phyloP scores from a whole-genome alignment of 2,113 vertebrate species.

The Apodemus sylvaticus region DNA sequence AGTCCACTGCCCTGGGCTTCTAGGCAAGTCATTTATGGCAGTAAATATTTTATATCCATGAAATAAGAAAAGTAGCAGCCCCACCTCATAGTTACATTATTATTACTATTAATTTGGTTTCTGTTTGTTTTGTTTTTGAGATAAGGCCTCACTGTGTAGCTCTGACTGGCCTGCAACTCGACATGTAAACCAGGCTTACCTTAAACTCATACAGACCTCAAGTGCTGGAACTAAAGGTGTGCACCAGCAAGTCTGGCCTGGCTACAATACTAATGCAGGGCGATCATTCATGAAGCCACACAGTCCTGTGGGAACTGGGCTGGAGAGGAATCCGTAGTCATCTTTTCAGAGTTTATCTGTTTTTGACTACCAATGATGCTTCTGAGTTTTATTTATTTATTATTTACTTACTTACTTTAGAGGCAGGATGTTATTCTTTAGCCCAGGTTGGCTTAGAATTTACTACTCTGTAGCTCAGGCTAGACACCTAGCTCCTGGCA shows the following conservation, averaged over 20 bases:
- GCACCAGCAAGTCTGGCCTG: neutral
- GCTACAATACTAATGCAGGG: neutral
- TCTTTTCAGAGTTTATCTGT: neutral
- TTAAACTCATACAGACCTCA: neutral
- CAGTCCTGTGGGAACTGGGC: conserved; percentile 39
- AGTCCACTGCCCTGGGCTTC: neutral
- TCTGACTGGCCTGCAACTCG: neutral
- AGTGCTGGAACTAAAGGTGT: neutral
- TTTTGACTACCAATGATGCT: neutral
- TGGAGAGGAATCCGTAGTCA: neutral
- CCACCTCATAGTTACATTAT: neutral
- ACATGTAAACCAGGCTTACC: neutral
- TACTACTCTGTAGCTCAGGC: neutral
- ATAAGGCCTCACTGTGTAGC: neutral
- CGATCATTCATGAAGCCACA: neutral
- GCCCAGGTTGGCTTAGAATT: neutral
- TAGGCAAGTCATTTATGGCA: neutral
- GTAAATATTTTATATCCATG: neutral
- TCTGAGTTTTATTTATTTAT: no score
- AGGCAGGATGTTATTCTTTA: neutral
- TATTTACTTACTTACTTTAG: neutral
- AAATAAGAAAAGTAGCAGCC: neutral
- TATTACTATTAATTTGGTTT: neutral
- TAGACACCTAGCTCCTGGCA: neutral
- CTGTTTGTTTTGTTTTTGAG: neutral